Percentiles rank a stretch among this genome's conserved stretches.
Evolutionary conservation across 1,140 invertebrate species (phyloP).

Genomic region (Reticulitermes speratus): DNA sequence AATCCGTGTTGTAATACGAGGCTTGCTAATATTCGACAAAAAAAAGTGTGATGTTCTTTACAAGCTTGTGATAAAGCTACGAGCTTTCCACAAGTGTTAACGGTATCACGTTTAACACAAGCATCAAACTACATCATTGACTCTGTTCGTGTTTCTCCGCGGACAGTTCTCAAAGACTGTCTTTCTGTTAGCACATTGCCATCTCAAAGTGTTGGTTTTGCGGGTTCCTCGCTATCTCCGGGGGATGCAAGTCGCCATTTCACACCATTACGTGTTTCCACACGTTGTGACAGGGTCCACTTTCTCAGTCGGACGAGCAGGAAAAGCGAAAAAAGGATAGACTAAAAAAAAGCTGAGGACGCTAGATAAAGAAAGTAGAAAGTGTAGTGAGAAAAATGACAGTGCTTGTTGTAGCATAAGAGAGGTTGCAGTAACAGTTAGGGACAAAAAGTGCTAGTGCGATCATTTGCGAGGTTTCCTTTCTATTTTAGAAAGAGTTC

Average conservation of each 20-base stretch:
- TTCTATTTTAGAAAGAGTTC: no score
- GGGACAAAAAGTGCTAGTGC: no score
- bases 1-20: no score
- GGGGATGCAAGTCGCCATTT: neutral
- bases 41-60: no score
- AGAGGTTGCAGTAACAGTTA: no score
- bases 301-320: neutral
- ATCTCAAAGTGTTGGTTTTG: slow-evolving; percentile 9
- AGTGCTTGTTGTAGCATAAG: neutral
- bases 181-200: slow-evolving; percentile 14
- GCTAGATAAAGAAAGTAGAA: neutral
- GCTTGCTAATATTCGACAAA: no score
- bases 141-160: neutral
- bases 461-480: no score
- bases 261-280: slow-evolving; percentile 14
- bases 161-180: neutral
- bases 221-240: neutral
- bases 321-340: neutral
- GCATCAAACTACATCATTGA: neutral
- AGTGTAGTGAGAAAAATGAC: neutral
- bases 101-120: neutral
- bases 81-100: neutral
- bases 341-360: neutral
- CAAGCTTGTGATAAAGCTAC: neutral
- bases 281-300: slow-evolving; percentile 8